Percentiles rank a stretch among this genome's conserved stretches.
Evolutionary conservation across 1,140 invertebrate genomes (phyloP).

Genomic region (Drosophila kurseongensis): DNA sequence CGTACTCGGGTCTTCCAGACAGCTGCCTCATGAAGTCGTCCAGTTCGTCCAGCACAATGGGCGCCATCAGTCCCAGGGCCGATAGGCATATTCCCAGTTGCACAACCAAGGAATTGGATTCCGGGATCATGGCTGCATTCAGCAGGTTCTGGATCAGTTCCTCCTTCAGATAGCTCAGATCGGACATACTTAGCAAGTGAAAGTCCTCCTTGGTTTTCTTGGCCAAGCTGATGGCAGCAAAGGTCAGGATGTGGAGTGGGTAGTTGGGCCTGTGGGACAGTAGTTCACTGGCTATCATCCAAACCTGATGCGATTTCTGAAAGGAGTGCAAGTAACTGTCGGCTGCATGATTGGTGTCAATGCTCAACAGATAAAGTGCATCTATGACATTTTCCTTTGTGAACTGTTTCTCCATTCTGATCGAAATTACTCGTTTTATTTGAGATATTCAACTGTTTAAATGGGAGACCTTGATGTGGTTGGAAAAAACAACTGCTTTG

Average conservation of each 20-base stretch:
- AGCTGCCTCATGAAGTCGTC: neutral
- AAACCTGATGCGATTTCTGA: neutral
- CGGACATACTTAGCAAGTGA: neutral
- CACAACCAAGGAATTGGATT: neutral
- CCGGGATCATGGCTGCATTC: neutral
- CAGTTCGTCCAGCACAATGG: neutral
- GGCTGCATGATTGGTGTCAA: neutral
- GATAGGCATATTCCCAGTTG: neutral
- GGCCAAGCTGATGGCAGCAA: neutral
- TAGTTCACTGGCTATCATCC: neutral
- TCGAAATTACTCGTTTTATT: no score
- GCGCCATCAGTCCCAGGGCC: neutral
- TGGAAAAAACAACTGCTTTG: no score
- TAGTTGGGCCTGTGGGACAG: neutral
- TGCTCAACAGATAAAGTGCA: neutral
- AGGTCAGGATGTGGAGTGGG: neutral
- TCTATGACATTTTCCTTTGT: neutral
- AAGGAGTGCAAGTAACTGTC: neutral
- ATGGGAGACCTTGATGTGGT: no score
- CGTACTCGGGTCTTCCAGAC: neutral
- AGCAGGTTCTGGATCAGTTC: neutral
- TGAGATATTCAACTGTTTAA: no score
- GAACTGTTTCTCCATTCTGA: neutral
- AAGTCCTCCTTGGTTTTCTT: neutral
- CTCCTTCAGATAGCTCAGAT: neutral